Conservation (phyloP, 2,888 invertebrate genomes). For the Drosophila ustulata region DNA sequence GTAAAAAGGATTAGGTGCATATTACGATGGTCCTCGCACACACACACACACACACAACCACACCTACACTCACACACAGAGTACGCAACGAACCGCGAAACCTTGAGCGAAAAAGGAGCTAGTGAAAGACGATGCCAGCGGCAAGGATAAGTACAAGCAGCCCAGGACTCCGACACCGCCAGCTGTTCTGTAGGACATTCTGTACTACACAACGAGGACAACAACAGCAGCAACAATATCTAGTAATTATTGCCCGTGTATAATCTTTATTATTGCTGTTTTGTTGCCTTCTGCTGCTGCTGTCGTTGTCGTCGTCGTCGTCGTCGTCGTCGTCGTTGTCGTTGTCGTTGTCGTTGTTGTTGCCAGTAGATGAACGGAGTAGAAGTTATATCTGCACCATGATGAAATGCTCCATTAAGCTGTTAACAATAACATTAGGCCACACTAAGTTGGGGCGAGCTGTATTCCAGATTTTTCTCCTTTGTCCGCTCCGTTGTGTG, state of each 20-base stretch:
- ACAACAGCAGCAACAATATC: constrained; percentile 45
- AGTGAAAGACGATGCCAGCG: constrained; percentile 50
- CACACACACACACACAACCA: constrained; percentile 18
- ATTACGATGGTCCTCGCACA: constrained; percentile 60
- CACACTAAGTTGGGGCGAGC: constrained; percentile 46
- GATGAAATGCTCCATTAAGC: constrained; percentile 79
- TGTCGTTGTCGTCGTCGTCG: background rate
- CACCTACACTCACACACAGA: constrained; percentile 7
- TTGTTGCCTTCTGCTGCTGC: constrained; percentile 31
- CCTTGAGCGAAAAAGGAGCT: constrained; percentile 61
- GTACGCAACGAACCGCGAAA: constrained; percentile 71
- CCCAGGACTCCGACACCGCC: constrained; percentile 34
- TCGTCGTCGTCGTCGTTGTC: background rate
- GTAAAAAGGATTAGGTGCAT: constrained; percentile 79
- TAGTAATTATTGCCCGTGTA: constrained; percentile 78
- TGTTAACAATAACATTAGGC: constrained; percentile 75
- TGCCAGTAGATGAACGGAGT: constrained; percentile 19
- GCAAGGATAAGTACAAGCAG: constrained; percentile 49
- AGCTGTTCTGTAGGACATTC: constrained; percentile 44
- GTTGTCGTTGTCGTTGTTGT: background rate
- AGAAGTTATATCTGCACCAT: constrained; percentile 52
- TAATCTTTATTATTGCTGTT: constrained; percentile 79
- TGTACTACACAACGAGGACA: constrained; percentile 25
- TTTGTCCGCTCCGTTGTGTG: constrained; percentile 33
- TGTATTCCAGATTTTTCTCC: constrained; percentile 29